phyloP scores from a whole-genome alignment of 2,113 vertebrate genomes.

The Abramis brama region DNA sequence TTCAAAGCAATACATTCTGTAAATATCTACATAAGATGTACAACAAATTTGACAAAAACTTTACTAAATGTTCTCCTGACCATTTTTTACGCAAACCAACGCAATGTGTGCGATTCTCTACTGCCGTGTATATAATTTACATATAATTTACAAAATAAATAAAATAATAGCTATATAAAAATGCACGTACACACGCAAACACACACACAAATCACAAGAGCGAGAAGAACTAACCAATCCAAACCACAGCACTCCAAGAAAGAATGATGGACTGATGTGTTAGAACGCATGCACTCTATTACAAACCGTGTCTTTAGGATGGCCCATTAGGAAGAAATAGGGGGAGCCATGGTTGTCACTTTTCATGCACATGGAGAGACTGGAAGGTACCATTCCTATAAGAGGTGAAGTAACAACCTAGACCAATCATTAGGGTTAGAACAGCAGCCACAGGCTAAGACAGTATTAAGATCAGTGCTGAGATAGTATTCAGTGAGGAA shows the following conservation, averaged over 20 bases:
- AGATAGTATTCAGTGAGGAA: conserved; percentile 78
- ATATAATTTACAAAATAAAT: not conserved
- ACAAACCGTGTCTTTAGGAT: conserved; percentile 99
- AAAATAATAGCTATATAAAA: not conserved
- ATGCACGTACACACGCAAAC: not conserved
- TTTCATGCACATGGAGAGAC: conserved; percentile 99
- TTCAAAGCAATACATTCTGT: not conserved
- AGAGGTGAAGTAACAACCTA: conserved; percentile 99
- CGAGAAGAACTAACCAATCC: conserved; percentile 38
- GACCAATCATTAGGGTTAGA: conserved; percentile 99
- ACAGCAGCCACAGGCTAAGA: conserved; percentile 80
- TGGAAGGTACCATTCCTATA: conserved; percentile 99
- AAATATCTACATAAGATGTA: no score
- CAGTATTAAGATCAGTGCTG: conserved; percentile 69
- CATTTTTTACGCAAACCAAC: no score
- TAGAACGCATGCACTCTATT: conserved; percentile 89
- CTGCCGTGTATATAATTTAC: not conserved
- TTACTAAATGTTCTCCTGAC: no score
- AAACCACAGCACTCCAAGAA: conserved; percentile 63
- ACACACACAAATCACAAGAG: not conserved
- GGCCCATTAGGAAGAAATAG: conserved; percentile 99
- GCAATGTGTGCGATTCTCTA: no score
- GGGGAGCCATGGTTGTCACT: conserved; percentile 99
- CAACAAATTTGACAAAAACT: no score
- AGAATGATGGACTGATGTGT: conserved; percentile 70